Percentiles rank a stretch among this genome's conserved stretches.
These are phyloP conservation scores for Drosophila anomalata DNA, from an alignment of 2,888 invertebrate genomes.

Conservation along the genomic window DNA sequence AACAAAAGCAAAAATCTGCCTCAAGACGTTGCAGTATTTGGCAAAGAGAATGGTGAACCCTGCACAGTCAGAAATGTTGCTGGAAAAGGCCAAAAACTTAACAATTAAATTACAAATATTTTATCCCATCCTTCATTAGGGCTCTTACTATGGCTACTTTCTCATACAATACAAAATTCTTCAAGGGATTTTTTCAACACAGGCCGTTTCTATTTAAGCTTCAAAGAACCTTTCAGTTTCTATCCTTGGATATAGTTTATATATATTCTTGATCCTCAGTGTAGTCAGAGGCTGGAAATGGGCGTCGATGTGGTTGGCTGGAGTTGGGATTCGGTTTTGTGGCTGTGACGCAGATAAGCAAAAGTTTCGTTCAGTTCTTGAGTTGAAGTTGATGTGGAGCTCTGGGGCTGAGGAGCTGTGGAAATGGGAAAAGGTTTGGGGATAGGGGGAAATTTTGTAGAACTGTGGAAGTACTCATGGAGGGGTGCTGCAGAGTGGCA, in stretches of 20 bases:
- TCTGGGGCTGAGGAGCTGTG: neutral
- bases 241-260: neutral
- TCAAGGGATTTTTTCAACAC: too few relatives aligned
- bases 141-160: too few relatives aligned
- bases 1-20: constrained; percentile 29
- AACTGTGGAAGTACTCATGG: neutral
- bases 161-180: too few relatives aligned
- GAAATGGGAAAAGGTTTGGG: neutral
- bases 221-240: neutral
- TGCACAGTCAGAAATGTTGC: constrained; percentile 1
- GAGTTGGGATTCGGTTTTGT: constrained; percentile 32
- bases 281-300: neutral
- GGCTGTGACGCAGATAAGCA: constrained; percentile 49
- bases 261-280: neutral
- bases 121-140: too few relatives aligned
- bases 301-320: constrained; percentile 24
- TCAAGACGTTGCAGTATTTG: constrained; percentile 36
- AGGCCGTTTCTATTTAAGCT: too few relatives aligned
- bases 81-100: neutral
- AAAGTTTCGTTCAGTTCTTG: constrained; percentile 40
- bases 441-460: constrained; percentile 8
- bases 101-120: neutral
- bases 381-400: constrained; percentile 35
- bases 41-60: neutral
- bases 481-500: constrained; percentile 37